Evolutionary conservation across 2,113 vertebrate genomes (phyloP).

Genomic region (Lasiurus borealis): DNA sequence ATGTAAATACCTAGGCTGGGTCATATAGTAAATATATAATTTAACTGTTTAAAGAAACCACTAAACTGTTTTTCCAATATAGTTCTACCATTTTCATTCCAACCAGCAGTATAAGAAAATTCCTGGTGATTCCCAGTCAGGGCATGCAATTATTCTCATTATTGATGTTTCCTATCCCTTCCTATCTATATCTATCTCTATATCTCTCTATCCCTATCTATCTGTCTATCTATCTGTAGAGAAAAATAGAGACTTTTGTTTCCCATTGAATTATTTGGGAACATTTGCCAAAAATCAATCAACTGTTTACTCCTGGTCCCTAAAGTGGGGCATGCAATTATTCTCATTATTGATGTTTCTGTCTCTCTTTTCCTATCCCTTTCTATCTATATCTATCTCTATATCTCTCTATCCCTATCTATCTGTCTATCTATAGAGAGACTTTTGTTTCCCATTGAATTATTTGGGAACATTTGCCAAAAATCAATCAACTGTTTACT

Average conservation of each 20-base stretch:
- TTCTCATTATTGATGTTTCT: too few relatives aligned
- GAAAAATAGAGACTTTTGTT: background rate
- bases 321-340: too few relatives aligned
- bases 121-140: background rate
- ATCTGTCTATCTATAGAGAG: too few relatives aligned
- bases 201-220: too few relatives aligned
- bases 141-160: too few relatives aligned
- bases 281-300: background rate
- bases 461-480: background rate
- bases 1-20: background rate
- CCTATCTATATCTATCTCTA: too few relatives aligned
- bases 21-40: background rate
- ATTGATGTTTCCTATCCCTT: too few relatives aligned
- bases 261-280: background rate
- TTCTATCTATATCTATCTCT: too few relatives aligned
- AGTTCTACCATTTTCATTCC: background rate
- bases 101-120: background rate
- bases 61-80: background rate
- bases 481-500: background rate
- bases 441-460: background rate
- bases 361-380: too few relatives aligned
- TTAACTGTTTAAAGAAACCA: conserved; percentile 16
- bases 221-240: too few relatives aligned
- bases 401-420: too few relatives aligned
- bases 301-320: background rate